Base-by-base conservation (phyloP, 2,797 vertebrate species). In the Orestias chungarensis region DNA sequence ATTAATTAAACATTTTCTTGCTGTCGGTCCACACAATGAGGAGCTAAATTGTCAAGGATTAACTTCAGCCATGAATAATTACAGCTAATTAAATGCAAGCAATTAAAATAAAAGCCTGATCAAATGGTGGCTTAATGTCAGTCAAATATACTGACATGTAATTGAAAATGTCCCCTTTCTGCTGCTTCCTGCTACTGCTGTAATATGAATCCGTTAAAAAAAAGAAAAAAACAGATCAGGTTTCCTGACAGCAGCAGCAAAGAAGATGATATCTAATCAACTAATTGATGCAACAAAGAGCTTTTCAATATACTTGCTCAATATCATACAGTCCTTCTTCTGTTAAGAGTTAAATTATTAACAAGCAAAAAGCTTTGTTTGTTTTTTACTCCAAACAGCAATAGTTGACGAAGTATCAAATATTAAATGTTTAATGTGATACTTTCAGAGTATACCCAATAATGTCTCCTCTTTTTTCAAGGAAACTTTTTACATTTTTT, bases 91-190 rank as follows among this genome's bases (percentile, higher is more conserved):
- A 96, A 96, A 96, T 95, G 94, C 93, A 94, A 94, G 95, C 95
- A 97, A 97, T 97, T 97, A 96, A 95, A 94, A 95, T 97, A 96
- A 97, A 96, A 97, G 96, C 96, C 94, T 92, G 95, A 95, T 97
- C 90, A 88, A 95, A 95, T 95, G 92, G 85, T 90, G 75, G 88
- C 83, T 68, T 80, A 86, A 94, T 94, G 95, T 95, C 95, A 95
- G 92, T 96, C 94, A 94, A 86, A 93, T 91, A 90, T 85, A 85
- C 90, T 92, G 93, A 94, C 93, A 92, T 93, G 93, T 96, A 96
- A 96, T 96, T 96, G 95, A 95, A 95, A 96, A 96, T 94, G 94
- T 92, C 85, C 94, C 92, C 89, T 92, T 89, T 91, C 89, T 82
- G 72, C 68, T 75, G 68, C 90, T 86, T 84, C 88, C 86, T 84